A percentile compares a stretch with the other conserved stretches of the same genome.
Evolutionary conservation across 2,888 invertebrate genomes (phyloP).

Genomic region (Hemicrepidius hirtus): DNA sequence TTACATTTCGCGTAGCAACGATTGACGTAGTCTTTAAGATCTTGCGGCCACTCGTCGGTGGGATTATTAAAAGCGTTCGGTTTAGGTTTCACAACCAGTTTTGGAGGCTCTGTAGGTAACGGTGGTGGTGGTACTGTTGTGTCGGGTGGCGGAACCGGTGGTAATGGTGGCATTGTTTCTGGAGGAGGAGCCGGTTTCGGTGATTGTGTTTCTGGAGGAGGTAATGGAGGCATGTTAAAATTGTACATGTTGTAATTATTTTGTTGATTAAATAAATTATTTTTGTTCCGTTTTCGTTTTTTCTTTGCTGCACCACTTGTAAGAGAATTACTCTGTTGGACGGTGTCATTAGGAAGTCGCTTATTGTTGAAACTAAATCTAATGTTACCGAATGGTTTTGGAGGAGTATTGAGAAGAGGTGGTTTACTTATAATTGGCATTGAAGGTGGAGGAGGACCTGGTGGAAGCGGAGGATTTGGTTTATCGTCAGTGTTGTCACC

Average conservation of each 20-base stretch:
- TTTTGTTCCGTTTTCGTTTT: constrained; percentile 84
- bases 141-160: constrained; percentile 69
- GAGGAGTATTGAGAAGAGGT: constrained; percentile 66
- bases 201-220: constrained; percentile 72
- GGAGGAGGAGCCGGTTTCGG: constrained; percentile 75
- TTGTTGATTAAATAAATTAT: constrained; percentile 58
- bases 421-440: constrained; percentile 71
- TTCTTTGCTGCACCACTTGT: constrained; percentile 80
- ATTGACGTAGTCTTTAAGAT: constrained; percentile 90
- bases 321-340: constrained; percentile 69
- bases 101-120: constrained; percentile 67
- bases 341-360: constrained; percentile 62
- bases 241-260: constrained; percentile 65
- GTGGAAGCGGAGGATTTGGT: constrained; percentile 75
- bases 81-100: constrained; percentile 61
- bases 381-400: constrained; percentile 73
- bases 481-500: constrained; percentile 62
- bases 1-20: constrained; percentile 94
- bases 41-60: constrained; percentile 85
- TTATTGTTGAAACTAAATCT: constrained; percentile 75
- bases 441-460: constrained; percentile 74
- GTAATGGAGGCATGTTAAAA: constrained; percentile 72
- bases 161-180: constrained; percentile 74
- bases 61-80: constrained; percentile 74
- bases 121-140: constrained; percentile 73